Evolutionary conservation across 2,888 invertebrate genomes (phyloP), one percentile per base, ranked within the genome.

Genomic region (Hypomecis atomaria): DNA sequence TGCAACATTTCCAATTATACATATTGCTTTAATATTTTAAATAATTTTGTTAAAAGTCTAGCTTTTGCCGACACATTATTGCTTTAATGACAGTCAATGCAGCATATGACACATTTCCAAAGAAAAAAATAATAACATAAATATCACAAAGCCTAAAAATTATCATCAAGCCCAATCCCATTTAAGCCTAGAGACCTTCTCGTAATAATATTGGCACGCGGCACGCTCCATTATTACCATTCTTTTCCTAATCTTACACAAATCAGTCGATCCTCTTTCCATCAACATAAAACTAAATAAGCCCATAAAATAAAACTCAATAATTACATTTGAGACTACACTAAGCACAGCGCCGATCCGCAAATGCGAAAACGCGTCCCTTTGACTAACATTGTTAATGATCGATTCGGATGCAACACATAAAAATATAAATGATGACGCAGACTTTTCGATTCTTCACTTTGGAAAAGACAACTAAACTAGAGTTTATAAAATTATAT

Each of bases 361-460:
- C 84, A 79, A 77, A 81, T 78, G 82, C 83, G 79, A 84, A 80
- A 79, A 79, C 79, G 82, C 85, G 82, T 81, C 78, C 83, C 78
- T 82, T 81, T 76, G 76, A 74, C 77, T 84, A 82, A 83, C 75
- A 76, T 79, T 81, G 79, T 77, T 79, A 79, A 79, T 83, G 77
- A 80, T 80, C 79, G 75, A 79, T 80, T 83, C 78, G 79, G 85
- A 82, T 82, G 81, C 79, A 80, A 85, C 78, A 82, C 84, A 79
- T 86, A 78, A 81, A 85, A 84, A 84, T 85, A 85, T 77, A 79
- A 84, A 86, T 85, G 87, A 86, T 88, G 85, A 88, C 84, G 83
- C 91, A 91, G 90, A 90, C 91, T 91, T 90, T 89, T 89, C 85
- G 82, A 89, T 89, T 90, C 87, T 87, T 90, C 89, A 89, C 91